These are phyloP conservation scores for Auanema freiburgensis DNA, from an alignment of 2,888 invertebrate species.

Conservation along the genomic window DNA sequence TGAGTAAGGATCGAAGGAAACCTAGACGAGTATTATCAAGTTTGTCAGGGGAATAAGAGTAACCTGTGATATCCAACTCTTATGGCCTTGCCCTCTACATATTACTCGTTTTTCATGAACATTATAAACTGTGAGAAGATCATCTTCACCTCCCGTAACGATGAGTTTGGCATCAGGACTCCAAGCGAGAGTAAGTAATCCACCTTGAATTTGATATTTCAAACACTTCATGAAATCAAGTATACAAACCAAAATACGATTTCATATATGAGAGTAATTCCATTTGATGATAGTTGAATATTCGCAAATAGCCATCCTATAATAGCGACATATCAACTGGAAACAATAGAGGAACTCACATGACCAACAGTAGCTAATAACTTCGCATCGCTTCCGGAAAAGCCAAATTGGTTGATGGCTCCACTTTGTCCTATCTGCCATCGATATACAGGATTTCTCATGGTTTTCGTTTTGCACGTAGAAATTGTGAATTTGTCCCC, in stretches of 20 bases:
- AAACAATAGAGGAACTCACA: constrained; percentile 39
- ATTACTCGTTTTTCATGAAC: constrained; percentile 77
- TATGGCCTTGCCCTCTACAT: constrained; percentile 94
- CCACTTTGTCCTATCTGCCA: constrained; percentile 67
- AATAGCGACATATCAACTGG: constrained; percentile 32
- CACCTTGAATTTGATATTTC: constrained; percentile 65
- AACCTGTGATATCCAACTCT: constrained; percentile 96
- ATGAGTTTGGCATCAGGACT: constrained; percentile 88
- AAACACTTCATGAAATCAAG: too few relatives aligned
- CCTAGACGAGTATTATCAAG: constrained; percentile 26
- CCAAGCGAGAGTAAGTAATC: constrained; percentile 95
- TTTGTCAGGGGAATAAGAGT: constrained; percentile 71
- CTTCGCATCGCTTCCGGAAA: constrained; percentile 84
- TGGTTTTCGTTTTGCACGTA: constrained; percentile 93
- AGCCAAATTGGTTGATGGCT: constrained; percentile 90
- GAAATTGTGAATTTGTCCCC: constrained; percentile 91
- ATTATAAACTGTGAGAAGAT: constrained; percentile 95
- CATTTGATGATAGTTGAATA: constrained; percentile 96
- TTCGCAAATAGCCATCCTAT: constrained; percentile 81
- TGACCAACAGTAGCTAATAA: constrained; percentile 89
- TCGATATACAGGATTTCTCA: constrained; percentile 89
- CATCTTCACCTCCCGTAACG: constrained; percentile 96
- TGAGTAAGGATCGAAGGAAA: constrained; percentile 70
- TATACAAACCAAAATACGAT: constrained; percentile 94
- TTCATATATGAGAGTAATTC: constrained; percentile 80